Conservation (phyloP, 2,888 invertebrate genomes). For the Caenorhabditis sp. region DNA sequence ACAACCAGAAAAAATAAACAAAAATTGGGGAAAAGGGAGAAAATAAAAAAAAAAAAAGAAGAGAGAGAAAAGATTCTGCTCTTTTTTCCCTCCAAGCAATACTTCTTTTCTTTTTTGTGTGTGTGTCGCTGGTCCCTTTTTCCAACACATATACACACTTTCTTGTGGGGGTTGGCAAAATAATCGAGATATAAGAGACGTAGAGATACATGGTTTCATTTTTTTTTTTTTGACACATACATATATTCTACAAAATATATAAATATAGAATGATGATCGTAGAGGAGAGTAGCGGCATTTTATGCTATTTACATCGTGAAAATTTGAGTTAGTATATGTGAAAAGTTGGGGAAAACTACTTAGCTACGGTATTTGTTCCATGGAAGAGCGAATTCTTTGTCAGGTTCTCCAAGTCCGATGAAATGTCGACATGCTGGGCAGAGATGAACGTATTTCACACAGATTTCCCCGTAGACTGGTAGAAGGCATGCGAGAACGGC, state of each 20-base stretch:
- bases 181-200: not conserved
- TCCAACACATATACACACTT: not conserved
- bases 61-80: not conserved
- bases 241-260: no score
- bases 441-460: constrained; percentile 66
- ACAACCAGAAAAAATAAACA: not conserved
- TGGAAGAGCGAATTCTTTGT: no score
- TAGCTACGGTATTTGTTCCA: no score
- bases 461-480: no score
- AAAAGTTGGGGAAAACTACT: no score
- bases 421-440: constrained; percentile 67
- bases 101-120: not conserved
- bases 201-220: not conserved
- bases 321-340: no score
- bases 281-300: no score
- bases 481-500: no score
- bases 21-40: not conserved
- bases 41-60: not conserved
- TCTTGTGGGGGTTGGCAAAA: not conserved
- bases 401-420: constrained; percentile 40
- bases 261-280: no score
- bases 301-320: no score
- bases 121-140: not conserved
- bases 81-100: not conserved
- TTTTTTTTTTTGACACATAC: no score